Base-by-base conservation (phyloP, 2,113 vertebrate genomes). In the Centropus bengalensis region DNA sequence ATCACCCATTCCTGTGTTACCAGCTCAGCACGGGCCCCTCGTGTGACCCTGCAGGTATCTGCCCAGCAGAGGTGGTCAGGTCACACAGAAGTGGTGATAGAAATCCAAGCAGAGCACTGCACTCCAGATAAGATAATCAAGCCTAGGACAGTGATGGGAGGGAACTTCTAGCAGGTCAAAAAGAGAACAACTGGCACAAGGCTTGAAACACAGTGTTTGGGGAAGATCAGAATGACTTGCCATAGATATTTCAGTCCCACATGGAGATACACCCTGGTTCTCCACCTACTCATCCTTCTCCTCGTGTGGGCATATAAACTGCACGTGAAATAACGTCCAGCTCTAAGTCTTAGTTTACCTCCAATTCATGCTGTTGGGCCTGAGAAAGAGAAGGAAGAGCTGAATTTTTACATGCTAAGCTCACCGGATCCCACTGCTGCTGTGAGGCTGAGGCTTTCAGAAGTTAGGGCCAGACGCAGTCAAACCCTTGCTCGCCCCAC, bases 31-130 rank as follows among this genome's bases (percentile, higher is more conserved):
- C 2, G 5, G 33, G 23, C 40, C 80, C 60, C 73, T 86, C 9
- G 3, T 59, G 28, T 90, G 64, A 92, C 56, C 80, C 79, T 91
- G 42, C 28, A 94, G 58, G 42, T 55, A 74, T 74, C 55, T 93
- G 40, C 33, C 42, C 3, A 2, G 52, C 59, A 42, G 47, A 80
- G 47, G 47, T 86, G 47, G 47, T 86, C 88, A 83, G 68, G 76
- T 94, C 88, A 92, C 60, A 55, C 52, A 67, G 79, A 74, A 32
- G 59, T 4, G 1, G 70, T 76, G 88, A 89, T 58, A 95, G 80
- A 90, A 92, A 91, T 70, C 76, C 60, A 92, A 92, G 92, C 52
- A 92, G 71, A 90, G 73, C 45, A 56, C 44, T 56, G 52, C 7
- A 8, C 82, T 93, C 42, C 6, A 1, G 79, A 89, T 83, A 36